Evolutionary conservation across 1,140 invertebrate species (phyloP).

Genomic region (Mesaphorura yosii): DNA sequence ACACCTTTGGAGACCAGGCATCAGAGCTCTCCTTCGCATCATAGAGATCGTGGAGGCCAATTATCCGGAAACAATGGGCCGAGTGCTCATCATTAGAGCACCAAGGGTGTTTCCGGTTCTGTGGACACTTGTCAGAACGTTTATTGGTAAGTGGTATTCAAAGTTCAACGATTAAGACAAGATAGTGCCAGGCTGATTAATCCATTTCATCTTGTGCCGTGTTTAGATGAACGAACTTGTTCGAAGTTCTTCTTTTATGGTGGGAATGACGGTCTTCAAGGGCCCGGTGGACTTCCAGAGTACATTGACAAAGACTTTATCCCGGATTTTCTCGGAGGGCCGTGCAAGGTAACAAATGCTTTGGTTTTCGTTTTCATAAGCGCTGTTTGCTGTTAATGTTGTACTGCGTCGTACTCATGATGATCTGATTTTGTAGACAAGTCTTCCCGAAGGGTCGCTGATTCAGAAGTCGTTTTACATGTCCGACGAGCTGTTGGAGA

Average conservation of each 20-base stretch:
- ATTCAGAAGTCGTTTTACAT: slow-evolving; percentile 82
- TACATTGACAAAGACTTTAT: slow-evolving; percentile 77
- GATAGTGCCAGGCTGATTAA: slow-evolving; percentile 12
- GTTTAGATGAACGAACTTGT: slow-evolving; percentile 80
- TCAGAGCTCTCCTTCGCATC: slow-evolving; percentile 65
- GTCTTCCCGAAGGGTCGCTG: slow-evolving; percentile 70
- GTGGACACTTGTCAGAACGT: slow-evolving; percentile 94
- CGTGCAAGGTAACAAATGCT: slow-evolving; percentile 56
- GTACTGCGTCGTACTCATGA: slow-evolving; percentile 2
- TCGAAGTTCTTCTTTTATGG: slow-evolving; percentile 90
- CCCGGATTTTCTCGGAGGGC: slow-evolving; percentile 82
- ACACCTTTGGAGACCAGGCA: slow-evolving; percentile 65
- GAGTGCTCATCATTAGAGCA: slow-evolving; percentile 70
- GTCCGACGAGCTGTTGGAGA: slow-evolving; percentile 50
- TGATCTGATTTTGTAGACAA: slow-evolving; percentile 46
- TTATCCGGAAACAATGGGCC: slow-evolving; percentile 90
- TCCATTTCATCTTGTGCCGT: slow-evolving; percentile 19
- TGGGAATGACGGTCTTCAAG: slow-evolving; percentile 64
- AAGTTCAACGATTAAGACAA: slow-evolving; percentile 11
- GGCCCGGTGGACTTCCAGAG: slow-evolving; percentile 62
- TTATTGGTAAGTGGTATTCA: slow-evolving; percentile 54
- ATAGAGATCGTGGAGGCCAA: slow-evolving; percentile 92
- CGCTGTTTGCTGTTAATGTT: slow-evolving; percentile 5
- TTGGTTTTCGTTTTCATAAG: not conserved
- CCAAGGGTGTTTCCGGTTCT: slow-evolving; percentile 88